Percentiles rank a stretch among this genome's conserved stretches.
Evolutionary conservation across 2,113 vertebrate species (phyloP).

Genomic region (Sakesphorus luctuosus): DNA sequence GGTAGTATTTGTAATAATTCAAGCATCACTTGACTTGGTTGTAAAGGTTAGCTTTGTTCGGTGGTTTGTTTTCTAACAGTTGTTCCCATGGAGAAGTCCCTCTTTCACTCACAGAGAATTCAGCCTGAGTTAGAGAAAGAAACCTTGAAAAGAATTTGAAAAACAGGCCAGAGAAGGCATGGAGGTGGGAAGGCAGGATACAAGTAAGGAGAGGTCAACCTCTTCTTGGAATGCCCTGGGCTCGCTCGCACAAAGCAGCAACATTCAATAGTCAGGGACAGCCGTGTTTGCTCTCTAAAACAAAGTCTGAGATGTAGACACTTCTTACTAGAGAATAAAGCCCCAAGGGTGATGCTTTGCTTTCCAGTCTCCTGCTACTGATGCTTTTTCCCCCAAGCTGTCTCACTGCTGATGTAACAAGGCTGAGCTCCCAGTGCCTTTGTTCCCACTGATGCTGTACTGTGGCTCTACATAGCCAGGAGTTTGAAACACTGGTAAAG

Average conservation of each 20-base stretch:
- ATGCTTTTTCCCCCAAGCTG: neutral
- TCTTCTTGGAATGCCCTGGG: neutral
- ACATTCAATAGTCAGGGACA: neutral
- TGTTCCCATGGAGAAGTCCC: conserved; percentile 76
- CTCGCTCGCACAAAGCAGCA: neutral
- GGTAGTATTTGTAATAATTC: conserved; percentile 49
- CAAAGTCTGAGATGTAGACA: neutral
- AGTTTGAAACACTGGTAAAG: neutral
- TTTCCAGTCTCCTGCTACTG: neutral
- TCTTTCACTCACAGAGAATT: conserved; percentile 57
- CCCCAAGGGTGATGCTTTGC: neutral
- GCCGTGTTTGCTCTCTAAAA: neutral
- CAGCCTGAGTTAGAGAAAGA: conserved; percentile 22
- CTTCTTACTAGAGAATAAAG: neutral
- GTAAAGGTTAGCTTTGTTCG: conserved; percentile 69
- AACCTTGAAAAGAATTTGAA: conserved; percentile 6
- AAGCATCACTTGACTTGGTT: conserved; percentile 61
- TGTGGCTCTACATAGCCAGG: neutral
- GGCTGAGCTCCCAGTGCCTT: neutral
- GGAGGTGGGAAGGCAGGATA: neutral
- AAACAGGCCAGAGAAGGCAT: conserved; percentile 20
- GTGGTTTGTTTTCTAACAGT: conserved; percentile 60
- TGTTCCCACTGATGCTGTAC: neutral
- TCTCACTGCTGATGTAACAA: neutral
- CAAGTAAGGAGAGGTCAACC: conserved; percentile 24